A percentile compares a stretch with the other conserved stretches of the same genome.
phyloP scores from a whole-genome alignment of 1,140 invertebrate genomes.

The Patella vulgata region DNA sequence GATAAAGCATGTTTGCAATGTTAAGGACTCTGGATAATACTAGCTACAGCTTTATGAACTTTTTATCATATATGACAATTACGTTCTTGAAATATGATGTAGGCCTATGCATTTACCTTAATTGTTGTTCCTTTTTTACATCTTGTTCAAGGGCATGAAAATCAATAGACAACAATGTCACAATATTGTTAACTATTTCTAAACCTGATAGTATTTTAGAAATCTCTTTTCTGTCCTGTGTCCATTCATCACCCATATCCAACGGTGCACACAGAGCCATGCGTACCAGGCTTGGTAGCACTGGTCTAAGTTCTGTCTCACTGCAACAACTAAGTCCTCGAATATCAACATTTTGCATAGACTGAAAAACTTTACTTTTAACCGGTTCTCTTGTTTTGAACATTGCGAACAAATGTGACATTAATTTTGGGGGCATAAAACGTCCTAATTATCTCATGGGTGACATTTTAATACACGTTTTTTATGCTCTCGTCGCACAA shows the following conservation, averaged over 20 bases:
- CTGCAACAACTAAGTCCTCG: conserved; percentile 75
- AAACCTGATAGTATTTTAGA: conserved; percentile 88
- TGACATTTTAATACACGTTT: too few species aligned
- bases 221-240: conserved; percentile 85
- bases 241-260: conserved; percentile 85
- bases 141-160: conserved; percentile 93
- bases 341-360: conserved; percentile 83
- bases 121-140: conserved; percentile 90
- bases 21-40: too few species aligned
- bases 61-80: too few species aligned
- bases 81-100: too few species aligned
- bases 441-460: too few species aligned
- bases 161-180: conserved; percentile 91
- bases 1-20: too few species aligned
- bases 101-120: conserved; percentile 76
- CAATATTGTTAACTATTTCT: conserved; percentile 93
- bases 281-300: conserved; percentile 88
- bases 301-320: conserved; percentile 82
- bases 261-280: conserved; percentile 91
- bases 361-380: conserved; percentile 71
- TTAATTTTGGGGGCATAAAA: too few species aligned
- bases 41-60: too few species aligned
- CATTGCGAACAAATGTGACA: too few species aligned
- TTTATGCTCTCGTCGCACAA: too few species aligned
- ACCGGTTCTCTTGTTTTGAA: conserved; percentile 40